Evolutionary conservation across 2,888 invertebrate genomes (phyloP), one percentile per base, ranked within the genome.

Genomic region (Exocentrus adspersus): DNA sequence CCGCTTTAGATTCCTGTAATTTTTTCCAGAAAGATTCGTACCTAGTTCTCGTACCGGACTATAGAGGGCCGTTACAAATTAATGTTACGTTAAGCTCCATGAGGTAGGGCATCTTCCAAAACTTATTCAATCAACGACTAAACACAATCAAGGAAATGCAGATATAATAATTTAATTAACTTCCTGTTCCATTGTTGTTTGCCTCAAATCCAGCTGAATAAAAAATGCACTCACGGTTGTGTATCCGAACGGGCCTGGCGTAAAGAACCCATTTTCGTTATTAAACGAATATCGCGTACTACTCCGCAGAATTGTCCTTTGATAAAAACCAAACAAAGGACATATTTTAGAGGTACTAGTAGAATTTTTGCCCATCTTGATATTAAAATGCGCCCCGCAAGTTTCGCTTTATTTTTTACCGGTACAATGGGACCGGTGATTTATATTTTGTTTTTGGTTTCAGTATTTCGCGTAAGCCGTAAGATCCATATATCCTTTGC

Each of bases 371-470:
- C 30, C 37, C 58, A 58, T 58, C 48, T 42, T 17, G 48, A 58
- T 58, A 58, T 58, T 58, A 58, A 58, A 58, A 58, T 58, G 41
- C 41, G 41, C 53, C 42, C 53, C 41, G 42, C 14, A 53, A 41
- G 41, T 53, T 32, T 16, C 14, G 30, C 16, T 41, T 42, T 42
- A 14, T 12, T 53, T 53, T 41, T 41, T 53, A 12, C 19, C 19
- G 37, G n/a, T 37, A 52, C 52, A 52, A 52, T 52, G 12, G 41
- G 24, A 14, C 53, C 21, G 16, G 53, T 41, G 53, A 37, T 41
- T 53, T 53, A 41, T 37, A 53, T 53, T 41, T 37, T 53, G 53
- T 41, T 53, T 48, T 24, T 41, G 41, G 24, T 41, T n/a, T 20
- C 12, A 14, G 14, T 53, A 53, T 21, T 53, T 51, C 32, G 20